Percentiles rank a stretch among this genome's conserved stretches.
Conservation (phyloP, 2,113 vertebrate genomes). For the Neoarius graeffei region DNA sequence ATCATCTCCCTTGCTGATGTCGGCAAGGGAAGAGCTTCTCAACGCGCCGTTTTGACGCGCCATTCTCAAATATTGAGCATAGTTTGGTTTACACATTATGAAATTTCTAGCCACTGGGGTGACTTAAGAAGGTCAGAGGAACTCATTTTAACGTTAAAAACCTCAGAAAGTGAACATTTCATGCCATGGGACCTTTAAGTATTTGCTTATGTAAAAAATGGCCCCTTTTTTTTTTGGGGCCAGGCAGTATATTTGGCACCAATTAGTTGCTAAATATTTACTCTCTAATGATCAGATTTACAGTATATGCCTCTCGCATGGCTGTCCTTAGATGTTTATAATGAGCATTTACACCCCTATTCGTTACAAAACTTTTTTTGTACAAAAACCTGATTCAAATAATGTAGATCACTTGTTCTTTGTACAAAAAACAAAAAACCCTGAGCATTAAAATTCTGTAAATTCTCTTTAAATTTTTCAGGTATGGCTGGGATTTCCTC, state of each 20-base stretch:
- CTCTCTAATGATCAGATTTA: neutral
- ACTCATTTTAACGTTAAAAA: too few relatives aligned
- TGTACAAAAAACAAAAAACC: neutral
- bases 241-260: neutral
- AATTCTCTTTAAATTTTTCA: slow-evolving; percentile 42
- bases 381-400: neutral
- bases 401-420: neutral
- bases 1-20: too few relatives aligned
- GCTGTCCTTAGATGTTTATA: neutral
- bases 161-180: too few relatives aligned
- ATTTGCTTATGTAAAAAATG: too few relatives aligned
- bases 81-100: too few relatives aligned
- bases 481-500: slow-evolving; percentile 89
- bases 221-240: too few relatives aligned
- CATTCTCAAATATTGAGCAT: too few relatives aligned
- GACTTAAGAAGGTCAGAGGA: too few relatives aligned
- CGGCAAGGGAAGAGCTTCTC: too few relatives aligned
- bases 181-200: too few relatives aligned
- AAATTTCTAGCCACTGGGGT: too few relatives aligned
- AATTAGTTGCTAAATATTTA: neutral
- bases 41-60: too few relatives aligned
- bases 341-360: neutral
- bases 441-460: neutral
- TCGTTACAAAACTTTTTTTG: neutral
- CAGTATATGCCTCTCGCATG: neutral